Evolutionary conservation across 2,797 vertebrate species (phyloP).

Genomic region (Lateolabrax maculatus): DNA sequence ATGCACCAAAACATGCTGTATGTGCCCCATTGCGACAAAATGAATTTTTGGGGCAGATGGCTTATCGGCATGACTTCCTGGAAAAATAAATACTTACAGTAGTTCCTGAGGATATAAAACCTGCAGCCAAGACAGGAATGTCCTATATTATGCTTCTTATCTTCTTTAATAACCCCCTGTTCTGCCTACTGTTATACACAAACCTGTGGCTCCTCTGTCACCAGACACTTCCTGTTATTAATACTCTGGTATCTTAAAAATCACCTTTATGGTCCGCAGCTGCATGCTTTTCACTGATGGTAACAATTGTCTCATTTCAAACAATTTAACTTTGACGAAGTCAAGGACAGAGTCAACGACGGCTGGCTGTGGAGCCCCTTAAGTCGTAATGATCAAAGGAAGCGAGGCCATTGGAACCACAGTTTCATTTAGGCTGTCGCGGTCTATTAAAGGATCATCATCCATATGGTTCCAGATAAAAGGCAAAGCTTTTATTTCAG

Average conservation of each 20-base stretch:
- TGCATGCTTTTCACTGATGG: slow-evolving; percentile 63
- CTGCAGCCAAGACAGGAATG: slow-evolving; percentile 49
- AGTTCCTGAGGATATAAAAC: slow-evolving; percentile 59
- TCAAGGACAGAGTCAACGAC: slow-evolving; percentile 67
- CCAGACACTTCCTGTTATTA: slow-evolving; percentile 56
- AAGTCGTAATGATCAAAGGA: slow-evolving; percentile 75
- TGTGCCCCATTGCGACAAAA: slow-evolving; percentile 35
- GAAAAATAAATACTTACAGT: slow-evolving; percentile 45
- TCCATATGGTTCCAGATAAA: slow-evolving; percentile 62
- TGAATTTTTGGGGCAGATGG: slow-evolving; percentile 62
- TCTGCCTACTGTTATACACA: slow-evolving; percentile 46
- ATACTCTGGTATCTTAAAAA: slow-evolving; percentile 54
- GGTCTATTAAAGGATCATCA: slow-evolving; percentile 60
- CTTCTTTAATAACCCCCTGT: slow-evolving; percentile 32
- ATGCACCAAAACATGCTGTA: slow-evolving; percentile 34
- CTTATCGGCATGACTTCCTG: slow-evolving; percentile 58
- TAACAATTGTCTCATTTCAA: slow-evolving; percentile 70
- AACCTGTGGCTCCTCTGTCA: slow-evolving; percentile 30
- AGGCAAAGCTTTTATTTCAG: slow-evolving; percentile 39
- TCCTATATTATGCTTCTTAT: slow-evolving; percentile 51
- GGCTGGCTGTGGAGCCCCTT: slow-evolving; percentile 49
- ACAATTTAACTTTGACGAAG: slow-evolving; percentile 72
- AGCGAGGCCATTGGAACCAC: slow-evolving; percentile 35
- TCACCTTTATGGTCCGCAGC: slow-evolving; percentile 59
- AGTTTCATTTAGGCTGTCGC: slow-evolving; percentile 71